Evolutionary conservation across 2,113 vertebrate genomes (phyloP).

Genomic region (Elachura formosa): DNA sequence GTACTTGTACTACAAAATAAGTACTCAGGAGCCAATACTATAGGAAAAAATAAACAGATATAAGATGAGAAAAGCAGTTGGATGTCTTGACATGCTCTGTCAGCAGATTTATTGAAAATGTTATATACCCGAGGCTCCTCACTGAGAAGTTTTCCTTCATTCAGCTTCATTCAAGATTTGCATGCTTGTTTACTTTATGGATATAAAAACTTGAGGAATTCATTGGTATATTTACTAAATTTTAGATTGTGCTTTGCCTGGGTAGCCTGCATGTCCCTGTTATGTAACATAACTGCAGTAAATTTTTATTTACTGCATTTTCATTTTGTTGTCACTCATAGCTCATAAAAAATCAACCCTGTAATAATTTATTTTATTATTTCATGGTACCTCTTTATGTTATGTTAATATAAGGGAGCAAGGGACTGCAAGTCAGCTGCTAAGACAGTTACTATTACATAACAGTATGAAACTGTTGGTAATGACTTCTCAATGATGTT

Average conservation of each 20-base stretch:
- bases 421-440: neutral
- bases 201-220: conserved; percentile 4
- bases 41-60: neutral
- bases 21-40: neutral
- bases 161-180: neutral
- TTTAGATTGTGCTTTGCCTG: neutral
- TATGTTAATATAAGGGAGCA: neutral
- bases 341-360: neutral
- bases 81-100: neutral
- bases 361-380: neutral
- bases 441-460: neutral
- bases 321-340: neutral
- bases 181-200: neutral
- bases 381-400: neutral
- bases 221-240: neutral
- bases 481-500: neutral
- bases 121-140: neutral
- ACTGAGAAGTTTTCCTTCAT: neutral
- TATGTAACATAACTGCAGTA: neutral
- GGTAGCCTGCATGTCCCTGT: neutral
- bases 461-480: neutral
- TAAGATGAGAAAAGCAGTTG: neutral
- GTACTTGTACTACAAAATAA: conserved; percentile 2
- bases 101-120: neutral
- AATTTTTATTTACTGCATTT: neutral